Base-by-base conservation (phyloP, 2,888 invertebrate species). In the Tortricodes alternella region DNA sequence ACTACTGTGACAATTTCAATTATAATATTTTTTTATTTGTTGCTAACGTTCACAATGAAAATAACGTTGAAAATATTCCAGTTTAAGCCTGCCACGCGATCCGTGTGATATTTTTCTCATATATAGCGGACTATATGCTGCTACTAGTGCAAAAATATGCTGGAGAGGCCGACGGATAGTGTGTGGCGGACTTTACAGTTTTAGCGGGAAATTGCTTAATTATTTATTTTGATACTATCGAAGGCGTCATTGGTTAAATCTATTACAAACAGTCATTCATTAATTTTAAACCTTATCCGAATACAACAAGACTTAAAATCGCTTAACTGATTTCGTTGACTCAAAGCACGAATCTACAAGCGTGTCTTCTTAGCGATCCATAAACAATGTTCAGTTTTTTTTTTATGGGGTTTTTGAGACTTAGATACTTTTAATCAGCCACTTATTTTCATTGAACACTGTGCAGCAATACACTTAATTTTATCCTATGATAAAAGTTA, bases 1-100 rank as follows among this genome's bases (percentile, higher is more conserved):
- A 75, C 85, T 87, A 88, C 82, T 72, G 83, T 85, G 86, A 83
- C 81, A 78, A 83, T 81, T 80, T 83, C 78, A 73, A 74, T 76
- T 77, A 78, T 67, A 76, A 78, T 68, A 71, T 74, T 72, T 73
- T 73, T 39, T 34, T 13, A 35, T 70, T 64, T 65, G 71, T 72
- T 82, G 79, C 81, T 74, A 85, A 79, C 83, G 80, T 83, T 79
- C 80, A 78, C 53, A 53, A 70, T 74, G 77, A 78, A 81, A 80
- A 75, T 68, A 66, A 62, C 59, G 62, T 64, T 53, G 60, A 58
- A 18, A 18, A 9, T 1, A 2, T 38, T 21, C 21, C 2, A 7
- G 1, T n/a, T n/a, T 38, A 38, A 38, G 5, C 11, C 11, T n/a
- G 11, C 37, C 18, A 37, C 37, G 18, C 35, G 16, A 18, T 18